Evolutionary conservation across 2,797 vertebrate genomes (phyloP).

Genomic region (Leucoraja ocellata): DNA sequence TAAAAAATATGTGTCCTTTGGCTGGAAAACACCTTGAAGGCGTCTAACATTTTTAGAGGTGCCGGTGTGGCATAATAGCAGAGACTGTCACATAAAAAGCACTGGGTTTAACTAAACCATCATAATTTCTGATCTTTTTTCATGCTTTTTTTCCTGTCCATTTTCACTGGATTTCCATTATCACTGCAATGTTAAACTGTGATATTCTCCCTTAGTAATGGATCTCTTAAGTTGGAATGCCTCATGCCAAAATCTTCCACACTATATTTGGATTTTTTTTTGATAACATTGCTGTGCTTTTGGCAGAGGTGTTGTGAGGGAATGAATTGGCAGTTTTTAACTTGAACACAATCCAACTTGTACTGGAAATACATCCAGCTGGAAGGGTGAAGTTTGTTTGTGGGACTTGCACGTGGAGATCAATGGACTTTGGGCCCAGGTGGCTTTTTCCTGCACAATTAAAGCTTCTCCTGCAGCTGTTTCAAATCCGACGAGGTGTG

Average conservation of each 20-base stretch:
- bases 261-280: background rate
- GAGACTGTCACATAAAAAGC: too few relatives aligned
- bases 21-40: too few relatives aligned
- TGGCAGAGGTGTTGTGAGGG: background rate
- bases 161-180: background rate
- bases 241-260: background rate
- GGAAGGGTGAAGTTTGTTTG: background rate
- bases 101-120: too few relatives aligned
- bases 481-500: background rate
- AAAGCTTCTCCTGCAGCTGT: background rate
- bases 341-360: background rate
- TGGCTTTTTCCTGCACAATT: background rate
- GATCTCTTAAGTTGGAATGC: background rate
- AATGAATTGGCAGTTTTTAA: slow-evolving; percentile 10
- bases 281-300: background rate
- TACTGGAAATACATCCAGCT: background rate
- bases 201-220: background rate
- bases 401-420: background rate
- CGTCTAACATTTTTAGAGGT: too few relatives aligned
- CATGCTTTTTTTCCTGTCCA: background rate
- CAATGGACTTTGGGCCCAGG: background rate
- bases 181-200: background rate
- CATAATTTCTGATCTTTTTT: background rate
- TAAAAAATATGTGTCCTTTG: too few relatives aligned
- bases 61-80: too few relatives aligned